Conservation (phyloP, 2,888 invertebrate genomes). For the Keiferia lycopersicella region DNA sequence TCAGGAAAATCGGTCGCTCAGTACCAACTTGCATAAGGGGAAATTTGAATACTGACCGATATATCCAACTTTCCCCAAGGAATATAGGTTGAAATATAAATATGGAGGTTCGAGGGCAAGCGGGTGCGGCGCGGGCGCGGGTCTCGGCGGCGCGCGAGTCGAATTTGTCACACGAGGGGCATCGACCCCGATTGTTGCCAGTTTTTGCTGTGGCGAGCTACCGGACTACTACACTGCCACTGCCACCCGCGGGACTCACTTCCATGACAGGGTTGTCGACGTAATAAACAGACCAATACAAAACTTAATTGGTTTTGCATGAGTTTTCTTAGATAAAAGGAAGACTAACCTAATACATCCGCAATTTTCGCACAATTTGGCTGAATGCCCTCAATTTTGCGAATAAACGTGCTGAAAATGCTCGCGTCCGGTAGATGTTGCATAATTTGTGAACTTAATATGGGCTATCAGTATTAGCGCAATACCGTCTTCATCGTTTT, state of each 20-base stretch:
- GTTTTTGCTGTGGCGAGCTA: conserved; percentile 45
- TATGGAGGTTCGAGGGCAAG: no score
- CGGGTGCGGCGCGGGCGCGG: conserved; percentile 7
- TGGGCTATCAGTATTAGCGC: no score
- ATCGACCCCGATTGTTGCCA: conserved; percentile 49
- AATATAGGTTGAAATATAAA: no score
- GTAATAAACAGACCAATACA: neutral
- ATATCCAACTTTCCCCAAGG: no score
- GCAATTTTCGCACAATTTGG: neutral
- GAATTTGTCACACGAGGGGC: conserved; percentile 30
- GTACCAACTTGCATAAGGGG: no score
- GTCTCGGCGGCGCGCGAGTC: conserved; percentile 3
- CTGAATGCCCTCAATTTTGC: neutral
- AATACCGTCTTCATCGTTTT: no score
- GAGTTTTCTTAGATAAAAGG: neutral
- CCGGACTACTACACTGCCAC: conserved; percentile 35
- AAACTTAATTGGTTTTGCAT: neutral
- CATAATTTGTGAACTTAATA: no score
- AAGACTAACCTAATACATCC: neutral
- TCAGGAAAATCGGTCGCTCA: no score
- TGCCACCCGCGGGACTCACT: conserved; percentile 33
- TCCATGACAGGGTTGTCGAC: neutral
- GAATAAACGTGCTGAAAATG: neutral
- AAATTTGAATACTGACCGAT: no score
- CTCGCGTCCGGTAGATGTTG: no score